These are phyloP conservation scores for Tricholaema leucomelas DNA, from an alignment of 2,113 vertebrate genomes.

Conservation along the genomic window DNA sequence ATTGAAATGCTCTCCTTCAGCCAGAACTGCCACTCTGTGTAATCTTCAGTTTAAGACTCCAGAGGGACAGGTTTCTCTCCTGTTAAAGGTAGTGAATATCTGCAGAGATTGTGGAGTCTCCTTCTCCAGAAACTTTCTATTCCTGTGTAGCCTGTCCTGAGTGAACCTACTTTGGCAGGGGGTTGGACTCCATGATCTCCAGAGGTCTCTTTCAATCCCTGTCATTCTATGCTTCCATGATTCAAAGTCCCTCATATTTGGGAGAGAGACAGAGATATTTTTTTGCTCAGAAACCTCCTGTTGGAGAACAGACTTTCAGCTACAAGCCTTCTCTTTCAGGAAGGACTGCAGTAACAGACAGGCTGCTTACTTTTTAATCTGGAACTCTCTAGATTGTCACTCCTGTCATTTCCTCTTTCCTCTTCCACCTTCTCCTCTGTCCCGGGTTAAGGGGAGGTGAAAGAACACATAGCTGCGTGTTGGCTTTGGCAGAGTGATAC, in stretches of 20 bases:
- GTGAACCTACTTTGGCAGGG: too few relatives aligned
- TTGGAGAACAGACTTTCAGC: background rate
- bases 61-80: background rate
- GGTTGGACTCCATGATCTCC: too few relatives aligned
- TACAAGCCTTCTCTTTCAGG: background rate
- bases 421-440: background rate
- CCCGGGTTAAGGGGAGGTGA: background rate
- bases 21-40: background rate
- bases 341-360: background rate
- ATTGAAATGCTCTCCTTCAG: conserved; percentile 17
- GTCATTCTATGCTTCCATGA: too few relatives aligned
- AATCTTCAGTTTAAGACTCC: background rate
- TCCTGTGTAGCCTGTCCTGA: too few relatives aligned
- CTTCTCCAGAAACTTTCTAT: too few relatives aligned
- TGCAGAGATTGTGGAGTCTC: background rate
- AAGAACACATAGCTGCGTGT: background rate
- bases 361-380: background rate
- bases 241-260: background rate
- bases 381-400: background rate
- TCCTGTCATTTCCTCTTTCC: background rate
- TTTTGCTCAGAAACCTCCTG: background rate
- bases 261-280: background rate
- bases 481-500: background rate
- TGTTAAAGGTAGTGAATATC: background rate
- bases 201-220: too few relatives aligned